Evolutionary conservation across 2,797 vertebrate species (phyloP).

Genomic region (Scolopax rusticola): DNA sequence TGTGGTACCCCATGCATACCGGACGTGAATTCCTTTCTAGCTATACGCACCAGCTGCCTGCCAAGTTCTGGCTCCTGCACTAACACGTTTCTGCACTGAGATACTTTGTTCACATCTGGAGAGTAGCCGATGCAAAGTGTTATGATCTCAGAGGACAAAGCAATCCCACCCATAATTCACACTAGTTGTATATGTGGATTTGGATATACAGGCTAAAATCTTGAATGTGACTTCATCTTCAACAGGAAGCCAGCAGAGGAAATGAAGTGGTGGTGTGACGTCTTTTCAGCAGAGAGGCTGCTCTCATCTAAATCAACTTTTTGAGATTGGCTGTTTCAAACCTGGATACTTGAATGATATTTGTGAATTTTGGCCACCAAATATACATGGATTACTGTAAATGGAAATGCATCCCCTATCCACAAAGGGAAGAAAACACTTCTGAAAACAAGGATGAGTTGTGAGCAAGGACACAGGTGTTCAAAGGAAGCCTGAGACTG

Average conservation of each 20-base stretch:
- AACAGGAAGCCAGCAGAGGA: background rate
- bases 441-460: background rate
- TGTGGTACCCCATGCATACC: constrained; percentile 4
- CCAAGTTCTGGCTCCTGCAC: constrained; percentile 17
- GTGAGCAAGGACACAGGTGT: background rate
- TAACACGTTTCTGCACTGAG: background rate
- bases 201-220: background rate
- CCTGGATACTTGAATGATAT: background rate
- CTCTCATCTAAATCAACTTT: background rate
- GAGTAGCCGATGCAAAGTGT: background rate
- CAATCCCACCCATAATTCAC: background rate
- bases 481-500: background rate
- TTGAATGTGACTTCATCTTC: background rate
- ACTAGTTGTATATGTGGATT: background rate
- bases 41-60: background rate
- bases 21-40: constrained; percentile 21
- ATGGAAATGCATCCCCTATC: background rate
- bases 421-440: background rate
- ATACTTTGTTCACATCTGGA: constrained; percentile 21
- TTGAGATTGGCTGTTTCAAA: background rate
- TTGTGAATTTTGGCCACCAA: background rate
- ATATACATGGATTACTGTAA: background rate
- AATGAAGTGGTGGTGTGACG: background rate
- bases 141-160: background rate
- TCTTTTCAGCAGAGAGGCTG: background rate